Base-by-base conservation (phyloP, 2,113 vertebrate genomes). In the Verasper variegatus region DNA sequence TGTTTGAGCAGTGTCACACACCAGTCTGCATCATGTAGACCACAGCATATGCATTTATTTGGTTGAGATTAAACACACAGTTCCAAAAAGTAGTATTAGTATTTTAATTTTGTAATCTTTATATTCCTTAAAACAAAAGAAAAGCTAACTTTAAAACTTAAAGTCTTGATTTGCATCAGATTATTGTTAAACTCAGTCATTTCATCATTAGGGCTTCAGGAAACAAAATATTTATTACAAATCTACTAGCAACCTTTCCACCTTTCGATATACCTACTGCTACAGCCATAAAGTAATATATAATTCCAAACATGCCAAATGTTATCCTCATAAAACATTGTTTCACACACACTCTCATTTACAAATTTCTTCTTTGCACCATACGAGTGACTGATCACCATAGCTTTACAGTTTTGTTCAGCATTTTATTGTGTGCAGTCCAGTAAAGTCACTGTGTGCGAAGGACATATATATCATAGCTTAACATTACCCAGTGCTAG, bases 391-490 rank as follows among this genome's bases (percentile, higher is more conserved):
- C 26, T 45, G 62, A 82, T 70, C 23, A 47, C 55, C 42, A 70
- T 6, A 20, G 1, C 9, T 37, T n/a, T 52, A 52, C 14, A 18
- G 13, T 49, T 49, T 49, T 21, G 18, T 54, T 54, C 51, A 54
- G 21, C 20, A 20, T 54, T 20, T n/a, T 20, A 54, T n/a, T n/a
- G 31, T 79, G n/a, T 37, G 20, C 31, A 54, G 24, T 40, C 74
- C 67, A 59, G 51, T 63, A 13, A 49, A 76, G 64, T 55, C 52
- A 37, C 57, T 45, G 8, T 54, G 51, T 10, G 8, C 23, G 20
- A n/a, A 9, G 21, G 15, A 17, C 71, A 47, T 64, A 78, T 73
- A 74, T 76, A 71, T 84, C 54, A 78, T 56, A 23, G 59, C 58
- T 76, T 52, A 47, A 71, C 80, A 63, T 68, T 71, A 74, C n/a